Evolutionary conservation across 2,797 vertebrate species (phyloP), one percentile per base, ranked within the genome.

Genomic region (Chaenodraco wilsoni): DNA sequence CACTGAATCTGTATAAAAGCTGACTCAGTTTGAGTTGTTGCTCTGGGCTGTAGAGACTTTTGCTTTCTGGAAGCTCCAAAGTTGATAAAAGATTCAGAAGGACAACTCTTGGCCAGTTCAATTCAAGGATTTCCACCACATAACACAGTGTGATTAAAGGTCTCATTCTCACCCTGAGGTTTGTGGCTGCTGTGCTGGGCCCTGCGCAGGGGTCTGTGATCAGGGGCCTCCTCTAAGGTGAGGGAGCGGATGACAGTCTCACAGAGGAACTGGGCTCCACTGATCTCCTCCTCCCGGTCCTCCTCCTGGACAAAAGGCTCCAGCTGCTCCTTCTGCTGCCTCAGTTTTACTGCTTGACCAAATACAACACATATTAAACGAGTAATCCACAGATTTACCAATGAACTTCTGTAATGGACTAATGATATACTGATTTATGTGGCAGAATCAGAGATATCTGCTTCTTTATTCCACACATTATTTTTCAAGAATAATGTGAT

Each of bases 201-300:
- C 76, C 94, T 92, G 46, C 94, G 94, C 5, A 89, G 92, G 4
- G 97, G 97, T 37, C 93, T 95, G 85, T 97, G 97, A 79, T 99
- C 98, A 3, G 97, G 98, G 27, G 96, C 96, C 62, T 98, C 98
- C 85, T 99, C 98, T 81, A 99, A 76, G 3, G 98, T 96, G 11
- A 99, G 95, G 11, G 98, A 99, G 40, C 97, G 95, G 83, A 99
- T 99, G 3, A 99, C 96, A 0, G 98, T 99, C 93, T 99, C 98
- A 41, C 97, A 99, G 46, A 99, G 97, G 88, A 99, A 99, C 91
- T 99, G 98, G 9, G 97, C 98, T 54, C 98, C 97, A 2, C 98
- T 99, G 90, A 99, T 96, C 79, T 99, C 98, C 86, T 98, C 98
- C 14, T 99, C 98, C 21, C 91, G 62, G 68, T 92, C 93, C 73